phyloP scores from a whole-genome alignment of 2,797 vertebrate genomes.

The Sus cebifrons region DNA sequence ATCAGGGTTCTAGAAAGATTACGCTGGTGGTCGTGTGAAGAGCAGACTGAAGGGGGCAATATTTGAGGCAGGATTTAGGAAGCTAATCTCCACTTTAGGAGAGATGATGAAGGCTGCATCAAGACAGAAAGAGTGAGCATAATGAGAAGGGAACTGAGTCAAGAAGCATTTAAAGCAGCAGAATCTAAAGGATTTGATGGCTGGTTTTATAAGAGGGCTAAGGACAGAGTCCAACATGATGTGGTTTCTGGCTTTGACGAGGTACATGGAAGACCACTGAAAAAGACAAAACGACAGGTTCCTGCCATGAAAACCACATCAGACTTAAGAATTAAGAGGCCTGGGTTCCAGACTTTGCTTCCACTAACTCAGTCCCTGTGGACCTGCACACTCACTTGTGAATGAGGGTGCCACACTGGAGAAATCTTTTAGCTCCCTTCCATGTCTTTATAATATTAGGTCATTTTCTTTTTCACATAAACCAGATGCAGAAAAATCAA shows the following conservation, averaged over 20 bases:
- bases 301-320: not conserved
- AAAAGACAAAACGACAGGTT: not conserved
- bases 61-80: not conserved
- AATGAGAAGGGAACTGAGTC: not conserved
- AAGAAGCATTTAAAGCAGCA: not conserved
- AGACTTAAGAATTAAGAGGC: not conserved
- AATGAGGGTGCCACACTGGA: not conserved
- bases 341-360: not conserved
- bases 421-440: not conserved
- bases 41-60: not conserved
- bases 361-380: not conserved
- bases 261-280: not conserved
- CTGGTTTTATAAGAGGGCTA: not conserved
- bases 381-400: not conserved
- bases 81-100: not conserved
- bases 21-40: not conserved
- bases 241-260: not conserved
- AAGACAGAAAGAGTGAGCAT: not conserved
- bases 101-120: not conserved
- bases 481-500: slow-evolving; percentile 45
- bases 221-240: slow-evolving; percentile 4
- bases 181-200: not conserved
- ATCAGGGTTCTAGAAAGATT: not conserved
- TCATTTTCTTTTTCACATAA: not conserved
- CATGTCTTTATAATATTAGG: not conserved